phyloP scores from a whole-genome alignment of 2,888 invertebrate genomes.

The Aquatica leii region DNA sequence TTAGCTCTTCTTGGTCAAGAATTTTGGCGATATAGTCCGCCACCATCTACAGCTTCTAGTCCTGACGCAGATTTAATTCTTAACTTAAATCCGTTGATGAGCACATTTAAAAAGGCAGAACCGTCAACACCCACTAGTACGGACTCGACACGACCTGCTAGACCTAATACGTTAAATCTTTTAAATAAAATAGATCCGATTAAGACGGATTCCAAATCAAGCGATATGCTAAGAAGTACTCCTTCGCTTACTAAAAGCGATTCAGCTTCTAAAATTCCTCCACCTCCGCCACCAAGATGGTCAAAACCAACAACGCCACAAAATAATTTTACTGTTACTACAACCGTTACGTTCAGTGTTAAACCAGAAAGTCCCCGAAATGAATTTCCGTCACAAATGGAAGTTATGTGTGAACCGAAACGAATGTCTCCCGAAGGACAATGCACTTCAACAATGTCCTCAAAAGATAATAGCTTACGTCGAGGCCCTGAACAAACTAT shows the following conservation, averaged over 20 bases:
- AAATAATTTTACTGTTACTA: conserved; percentile 83
- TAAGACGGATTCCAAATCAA: conserved; percentile 41
- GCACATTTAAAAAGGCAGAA: conserved; percentile 73
- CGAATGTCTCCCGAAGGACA: conserved; percentile 77
- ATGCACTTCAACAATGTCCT: conserved; percentile 70
- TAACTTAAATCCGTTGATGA: conserved; percentile 79
- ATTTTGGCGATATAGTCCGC: conserved; percentile 71
- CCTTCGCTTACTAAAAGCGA: conserved; percentile 49
- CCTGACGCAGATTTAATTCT: conserved; percentile 73
- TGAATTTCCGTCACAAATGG: conserved; percentile 44
- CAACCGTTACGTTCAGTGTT: conserved; percentile 86
- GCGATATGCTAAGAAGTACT: conserved; percentile 42
- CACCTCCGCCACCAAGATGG: conserved; percentile 87
- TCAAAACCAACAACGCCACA: conserved; percentile 74
- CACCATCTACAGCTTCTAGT: conserved; percentile 59
- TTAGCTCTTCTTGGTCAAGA: conserved; percentile 89
- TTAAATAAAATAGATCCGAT: conserved; percentile 63
- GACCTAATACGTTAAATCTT: conserved; percentile 84
- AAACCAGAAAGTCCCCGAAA: conserved; percentile 64
- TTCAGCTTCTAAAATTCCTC: conserved; percentile 68
- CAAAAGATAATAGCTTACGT: conserved; percentile 71
- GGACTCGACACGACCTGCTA: conserved; percentile 67
- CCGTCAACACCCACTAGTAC: conserved; percentile 64
- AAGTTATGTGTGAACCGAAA: conserved; percentile 65
- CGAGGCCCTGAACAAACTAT: conserved; percentile 62